phyloP scores from a whole-genome alignment of 2,797 vertebrate genomes.

The Bradypus variegatus region DNA sequence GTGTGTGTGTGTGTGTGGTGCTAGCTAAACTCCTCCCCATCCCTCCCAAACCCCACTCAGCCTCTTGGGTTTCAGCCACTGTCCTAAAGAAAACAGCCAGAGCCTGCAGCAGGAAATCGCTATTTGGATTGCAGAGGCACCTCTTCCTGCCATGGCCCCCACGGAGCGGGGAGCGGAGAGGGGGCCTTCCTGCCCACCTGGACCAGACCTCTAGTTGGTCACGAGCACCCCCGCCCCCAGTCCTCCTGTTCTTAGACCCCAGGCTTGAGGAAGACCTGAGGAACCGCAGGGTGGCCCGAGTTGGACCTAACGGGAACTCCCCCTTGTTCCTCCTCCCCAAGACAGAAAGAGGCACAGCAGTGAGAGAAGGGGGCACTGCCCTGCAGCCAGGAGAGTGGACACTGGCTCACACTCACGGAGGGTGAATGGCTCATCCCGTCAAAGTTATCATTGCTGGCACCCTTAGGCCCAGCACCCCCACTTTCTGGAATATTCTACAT shows the following conservation, averaged over 20 bases:
- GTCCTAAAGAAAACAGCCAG: constrained; percentile 73
- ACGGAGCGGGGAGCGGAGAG: neutral
- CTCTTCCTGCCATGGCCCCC: constrained; percentile 75
- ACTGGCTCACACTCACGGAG: neutral
- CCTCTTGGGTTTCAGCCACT: constrained; percentile 69
- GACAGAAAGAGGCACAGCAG: neutral
- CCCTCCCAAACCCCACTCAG: constrained; percentile 53
- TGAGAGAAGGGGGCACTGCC: neutral
- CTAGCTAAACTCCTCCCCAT: constrained; percentile 62
- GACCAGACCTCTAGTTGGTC: neutral
- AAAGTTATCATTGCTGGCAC: neutral
- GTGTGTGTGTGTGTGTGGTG: constrained; percentile 35
- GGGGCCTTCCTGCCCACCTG: constrained; percentile 57
- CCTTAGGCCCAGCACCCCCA: neutral
- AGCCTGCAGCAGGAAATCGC: constrained; percentile 76
- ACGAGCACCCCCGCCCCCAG: neutral
- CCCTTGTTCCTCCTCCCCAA: neutral
- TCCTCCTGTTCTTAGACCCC: neutral
- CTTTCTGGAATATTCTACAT: neutral
- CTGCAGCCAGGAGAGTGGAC: accelerated
- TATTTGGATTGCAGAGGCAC: constrained; percentile 79
- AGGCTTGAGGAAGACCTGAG: neutral
- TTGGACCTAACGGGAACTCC: neutral
- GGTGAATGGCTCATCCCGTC: neutral
- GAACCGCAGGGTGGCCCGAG: neutral